These are phyloP conservation scores for Nephrotoma appendiculata DNA, from an alignment of 2,888 invertebrate genomes.

Conservation along the genomic window DNA sequence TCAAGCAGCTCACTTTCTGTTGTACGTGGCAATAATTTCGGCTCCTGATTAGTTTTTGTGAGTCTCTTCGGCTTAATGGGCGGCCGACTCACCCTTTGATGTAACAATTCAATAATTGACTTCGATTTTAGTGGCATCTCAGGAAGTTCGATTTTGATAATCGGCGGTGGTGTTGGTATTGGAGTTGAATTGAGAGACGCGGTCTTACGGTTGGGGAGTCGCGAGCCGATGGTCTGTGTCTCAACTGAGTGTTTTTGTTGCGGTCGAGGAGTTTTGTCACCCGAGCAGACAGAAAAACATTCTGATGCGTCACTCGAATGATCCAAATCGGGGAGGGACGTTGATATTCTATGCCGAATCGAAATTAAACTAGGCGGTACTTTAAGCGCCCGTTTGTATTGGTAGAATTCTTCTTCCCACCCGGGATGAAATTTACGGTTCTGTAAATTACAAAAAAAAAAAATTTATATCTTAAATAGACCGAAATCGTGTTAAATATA, in stretches of 20 bases:
- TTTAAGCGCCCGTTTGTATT: slow-evolving; percentile 65
- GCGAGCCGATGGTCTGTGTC: not conserved
- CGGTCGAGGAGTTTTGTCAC: slow-evolving; percentile 3
- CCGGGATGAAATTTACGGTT: slow-evolving; percentile 50
- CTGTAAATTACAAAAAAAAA: slow-evolving; percentile 10
- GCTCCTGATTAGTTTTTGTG: slow-evolving; percentile 2
- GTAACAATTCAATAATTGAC: slow-evolving; percentile 31
- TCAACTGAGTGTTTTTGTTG: not conserved
- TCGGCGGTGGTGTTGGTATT: not conserved
- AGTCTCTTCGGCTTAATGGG: not conserved
- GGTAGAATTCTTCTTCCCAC: slow-evolving; percentile 72
- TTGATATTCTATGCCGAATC: slow-evolving; percentile 55
- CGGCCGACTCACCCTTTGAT: slow-evolving; percentile 20
- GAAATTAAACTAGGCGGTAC: slow-evolving; percentile 71
- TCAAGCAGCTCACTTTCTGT: slow-evolving; percentile 21
- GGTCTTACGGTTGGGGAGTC: not conserved
- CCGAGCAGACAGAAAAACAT: slow-evolving; percentile 9
- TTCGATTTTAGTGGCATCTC: slow-evolving; percentile 14
- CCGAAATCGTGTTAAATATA: not conserved
- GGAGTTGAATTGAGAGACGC: not conserved
- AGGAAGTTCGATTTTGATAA: slow-evolving; percentile 32
- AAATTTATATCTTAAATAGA: not conserved
- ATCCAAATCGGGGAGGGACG: slow-evolving; percentile 65
- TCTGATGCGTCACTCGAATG: slow-evolving; percentile 48
- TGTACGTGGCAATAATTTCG: slow-evolving; percentile 11